Conservation (phyloP, 1,140 invertebrate genomes). For the Lucilia cuprina region DNA sequence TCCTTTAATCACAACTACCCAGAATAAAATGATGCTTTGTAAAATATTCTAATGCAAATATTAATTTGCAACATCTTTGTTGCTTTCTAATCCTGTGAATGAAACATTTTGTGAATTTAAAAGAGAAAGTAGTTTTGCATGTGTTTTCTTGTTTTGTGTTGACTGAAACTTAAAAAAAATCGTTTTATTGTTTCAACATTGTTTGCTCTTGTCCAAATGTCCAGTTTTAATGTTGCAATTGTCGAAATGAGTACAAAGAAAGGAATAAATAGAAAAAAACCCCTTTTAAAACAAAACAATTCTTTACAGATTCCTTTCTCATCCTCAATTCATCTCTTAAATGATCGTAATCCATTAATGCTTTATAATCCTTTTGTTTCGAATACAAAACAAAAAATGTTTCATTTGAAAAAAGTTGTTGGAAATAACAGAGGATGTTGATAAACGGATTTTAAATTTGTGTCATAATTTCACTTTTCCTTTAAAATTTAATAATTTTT, state of each 20-base stretch:
- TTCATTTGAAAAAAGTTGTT: background rate
- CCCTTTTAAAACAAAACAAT: background rate
- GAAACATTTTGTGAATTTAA: background rate
- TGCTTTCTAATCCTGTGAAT: slow-evolving; percentile 3
- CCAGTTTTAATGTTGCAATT: slow-evolving; percentile 10
- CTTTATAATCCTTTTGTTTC: slow-evolving; percentile 34
- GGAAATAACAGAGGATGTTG: background rate
- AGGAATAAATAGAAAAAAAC: background rate
- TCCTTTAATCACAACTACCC: slow-evolving; percentile 29
- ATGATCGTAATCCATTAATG: slow-evolving; percentile 18
- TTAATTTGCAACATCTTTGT: background rate
- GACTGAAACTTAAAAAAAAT: background rate
- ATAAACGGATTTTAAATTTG: slow-evolving; percentile 14
- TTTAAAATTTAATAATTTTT: slow-evolving; percentile 13
- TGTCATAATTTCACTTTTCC: slow-evolving; percentile 35
- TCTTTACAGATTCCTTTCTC: background rate
- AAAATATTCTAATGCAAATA: background rate
- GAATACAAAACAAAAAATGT: background rate
- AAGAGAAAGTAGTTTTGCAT: background rate
- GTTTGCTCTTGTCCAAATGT: background rate
- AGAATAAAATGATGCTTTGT: background rate
- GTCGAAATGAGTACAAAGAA: background rate
- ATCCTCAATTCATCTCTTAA: background rate
- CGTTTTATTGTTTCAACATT: background rate
- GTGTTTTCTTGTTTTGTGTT: no score